A percentile compares a stretch with the other conserved stretches of the same genome.
Conservation (phyloP, 2,113 vertebrate genomes). For the Helogale parvula region DNA sequence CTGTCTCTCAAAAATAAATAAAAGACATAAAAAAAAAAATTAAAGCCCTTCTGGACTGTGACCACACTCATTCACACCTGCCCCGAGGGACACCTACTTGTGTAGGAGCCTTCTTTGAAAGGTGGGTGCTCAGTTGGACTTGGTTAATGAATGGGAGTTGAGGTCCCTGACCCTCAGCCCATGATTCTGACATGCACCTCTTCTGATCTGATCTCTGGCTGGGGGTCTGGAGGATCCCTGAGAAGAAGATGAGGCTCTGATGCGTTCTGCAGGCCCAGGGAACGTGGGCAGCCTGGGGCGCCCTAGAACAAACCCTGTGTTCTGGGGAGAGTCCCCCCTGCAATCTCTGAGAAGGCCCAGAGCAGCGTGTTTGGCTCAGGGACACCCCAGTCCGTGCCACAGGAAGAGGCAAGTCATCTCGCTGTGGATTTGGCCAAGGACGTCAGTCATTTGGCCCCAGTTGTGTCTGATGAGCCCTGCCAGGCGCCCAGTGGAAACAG, state of each 20-base stretch:
- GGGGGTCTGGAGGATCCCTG: neutral
- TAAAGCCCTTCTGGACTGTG: neutral
- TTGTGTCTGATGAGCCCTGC: neutral
- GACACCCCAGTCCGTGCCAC: neutral
- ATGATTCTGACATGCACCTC: neutral
- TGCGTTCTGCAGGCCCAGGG: neutral
- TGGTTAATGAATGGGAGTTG: neutral
- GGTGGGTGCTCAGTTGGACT: neutral
- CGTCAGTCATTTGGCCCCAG: neutral
- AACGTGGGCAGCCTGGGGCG: rapidly evolving
- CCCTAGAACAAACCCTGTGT: neutral
- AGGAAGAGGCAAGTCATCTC: neutral
- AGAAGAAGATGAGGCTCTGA: neutral
- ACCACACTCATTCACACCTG: neutral
- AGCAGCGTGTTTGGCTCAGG: neutral
- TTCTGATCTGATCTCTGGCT: neutral
- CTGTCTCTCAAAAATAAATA: too few species aligned
- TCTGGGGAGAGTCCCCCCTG: neutral
- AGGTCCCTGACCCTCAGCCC: neutral
- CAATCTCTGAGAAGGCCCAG: neutral
- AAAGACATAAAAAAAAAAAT: too few species aligned
- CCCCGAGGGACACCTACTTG: neutral
- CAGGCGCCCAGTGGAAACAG: neutral
- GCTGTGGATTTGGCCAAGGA: neutral
- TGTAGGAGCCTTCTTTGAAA: neutral